Conservation (phyloP, 2,888 invertebrate genomes). For the Ellobium chinense region DNA sequence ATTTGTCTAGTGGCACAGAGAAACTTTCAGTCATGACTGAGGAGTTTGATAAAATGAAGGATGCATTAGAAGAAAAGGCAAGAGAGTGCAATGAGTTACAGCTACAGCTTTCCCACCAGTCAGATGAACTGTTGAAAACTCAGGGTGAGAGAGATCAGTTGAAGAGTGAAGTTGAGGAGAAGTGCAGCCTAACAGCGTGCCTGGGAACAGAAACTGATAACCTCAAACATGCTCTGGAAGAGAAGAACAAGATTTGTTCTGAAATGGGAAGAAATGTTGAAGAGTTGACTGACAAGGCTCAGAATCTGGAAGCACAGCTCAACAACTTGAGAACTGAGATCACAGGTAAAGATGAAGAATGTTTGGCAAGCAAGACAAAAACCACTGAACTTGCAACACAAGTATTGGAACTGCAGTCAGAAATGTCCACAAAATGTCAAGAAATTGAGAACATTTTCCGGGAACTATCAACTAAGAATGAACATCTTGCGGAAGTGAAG, state of each 20-base stretch:
- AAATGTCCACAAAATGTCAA: not conserved
- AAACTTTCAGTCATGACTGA: not conserved
- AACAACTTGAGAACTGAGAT: not conserved
- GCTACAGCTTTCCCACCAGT: not conserved
- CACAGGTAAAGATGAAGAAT: not conserved
- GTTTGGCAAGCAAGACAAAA: not conserved
- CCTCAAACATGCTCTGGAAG: slow-evolving; percentile 1
- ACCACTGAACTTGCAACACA: not conserved
- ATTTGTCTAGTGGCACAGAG: not conserved
- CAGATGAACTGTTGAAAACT: not conserved
- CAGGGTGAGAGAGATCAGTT: not conserved
- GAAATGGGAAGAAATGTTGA: not conserved
- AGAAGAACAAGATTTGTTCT: slow-evolving; percentile 2
- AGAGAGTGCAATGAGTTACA: not conserved
- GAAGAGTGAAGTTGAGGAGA: not conserved
- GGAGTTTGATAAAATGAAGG: not conserved
- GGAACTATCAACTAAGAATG: not conserved
- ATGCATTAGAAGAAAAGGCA: slow-evolving; percentile 4
- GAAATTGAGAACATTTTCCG: not conserved
- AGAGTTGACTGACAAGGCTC: not conserved
- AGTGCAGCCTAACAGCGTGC: not conserved
- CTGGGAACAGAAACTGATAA: slow-evolving; percentile 7
- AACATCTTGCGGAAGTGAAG: not conserved
- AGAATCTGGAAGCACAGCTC: not conserved
- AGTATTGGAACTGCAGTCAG: not conserved